A percentile compares a stretch with the other conserved stretches of the same genome.
Evolutionary conservation across 2,888 invertebrate species (phyloP).

Genomic region (Athrips mouffetella): DNA sequence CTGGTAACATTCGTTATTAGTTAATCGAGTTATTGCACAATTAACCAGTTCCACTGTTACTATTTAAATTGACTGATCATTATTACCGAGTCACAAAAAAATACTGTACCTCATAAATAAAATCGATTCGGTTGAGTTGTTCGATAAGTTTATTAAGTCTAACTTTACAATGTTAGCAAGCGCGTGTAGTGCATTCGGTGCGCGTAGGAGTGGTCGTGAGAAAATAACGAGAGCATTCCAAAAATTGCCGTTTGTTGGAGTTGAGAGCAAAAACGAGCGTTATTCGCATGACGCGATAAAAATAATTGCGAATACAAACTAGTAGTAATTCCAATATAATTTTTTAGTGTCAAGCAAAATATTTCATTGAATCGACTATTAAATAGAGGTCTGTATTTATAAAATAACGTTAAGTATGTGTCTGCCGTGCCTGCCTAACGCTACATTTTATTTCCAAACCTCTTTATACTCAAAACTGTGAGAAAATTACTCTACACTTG

Average conservation of each 20-base stretch:
- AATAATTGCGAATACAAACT: neutral
- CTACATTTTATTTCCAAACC: too few species aligned
- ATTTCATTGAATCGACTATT: too few species aligned
- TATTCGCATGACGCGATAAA: too few species aligned
- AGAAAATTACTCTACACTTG: too few species aligned
- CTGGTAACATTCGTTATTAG: conserved; percentile 13
- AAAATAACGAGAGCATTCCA: neutral
- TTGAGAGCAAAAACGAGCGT: neutral
- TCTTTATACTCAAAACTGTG: too few species aligned
- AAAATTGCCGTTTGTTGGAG: neutral
- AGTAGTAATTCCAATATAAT: too few species aligned
- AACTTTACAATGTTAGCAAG: neutral
- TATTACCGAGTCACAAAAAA: neutral
- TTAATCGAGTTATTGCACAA: conserved; percentile 13
- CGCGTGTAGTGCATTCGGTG: neutral
- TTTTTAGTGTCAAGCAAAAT: too few species aligned
- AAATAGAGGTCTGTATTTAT: too few species aligned
- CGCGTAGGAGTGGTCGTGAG: conserved; percentile 7
- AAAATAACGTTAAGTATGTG: too few species aligned
- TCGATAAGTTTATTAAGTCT: neutral
- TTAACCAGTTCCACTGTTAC: conserved; percentile 7
- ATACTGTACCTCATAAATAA: neutral
- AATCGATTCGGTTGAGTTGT: neutral
- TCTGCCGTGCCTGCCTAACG: too few species aligned
- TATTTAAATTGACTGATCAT: conserved; percentile 7